Base-by-base conservation (phyloP, 2,888 invertebrate species). In the Leptopilina syphax region DNA sequence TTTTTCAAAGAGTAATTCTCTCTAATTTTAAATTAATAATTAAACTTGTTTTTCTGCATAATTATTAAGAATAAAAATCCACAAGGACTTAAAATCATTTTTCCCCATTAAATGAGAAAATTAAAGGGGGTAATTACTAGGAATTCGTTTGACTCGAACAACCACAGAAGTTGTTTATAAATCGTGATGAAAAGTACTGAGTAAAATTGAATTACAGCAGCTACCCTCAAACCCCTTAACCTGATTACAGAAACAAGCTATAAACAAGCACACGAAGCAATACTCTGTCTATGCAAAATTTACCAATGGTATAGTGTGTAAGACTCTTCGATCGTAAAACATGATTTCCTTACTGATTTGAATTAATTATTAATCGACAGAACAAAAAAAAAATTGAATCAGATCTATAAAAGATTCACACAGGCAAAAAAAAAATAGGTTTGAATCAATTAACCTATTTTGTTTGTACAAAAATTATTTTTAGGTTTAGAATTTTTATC, bases 201-300 rank as follows among this genome's bases (percentile, higher is more conserved):
- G 18, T 68, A 24, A 12, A 68, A 68, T 68, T 68, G 18, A 68
- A 24, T 68, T 68, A 68, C 18, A 68, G 68, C 18, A 68, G 68
- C 50, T 10, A 18, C 47, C 44, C 24, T 50, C 50, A 41, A 50
- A 8, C 12, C 68, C 47, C 10, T 50, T 68, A 68, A 68, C 68
- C 68, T 68, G 50, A 68, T 68, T 68, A 68, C 68, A 18, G 47
- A 47, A 50, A 68, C 68, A 68, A 50, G 68, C 68, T 68, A 50
- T 44, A 47, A 67, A 41, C 47, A 4, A 67, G 47, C 44, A 41
- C 9, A 41, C 18, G 47, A 47, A 67, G 44, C 3, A 67, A 67
- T 18, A 18, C 18, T 67, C 44, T 41, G 47, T 68, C 68, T 68
- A 24, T 68, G 10, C 24, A 50, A 18, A 18, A 67, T 67, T 67